Percentiles rank a stretch among this genome's conserved stretches.
phyloP scores from a whole-genome alignment of 1,140 invertebrate species.

The Papilio glaucus region DNA sequence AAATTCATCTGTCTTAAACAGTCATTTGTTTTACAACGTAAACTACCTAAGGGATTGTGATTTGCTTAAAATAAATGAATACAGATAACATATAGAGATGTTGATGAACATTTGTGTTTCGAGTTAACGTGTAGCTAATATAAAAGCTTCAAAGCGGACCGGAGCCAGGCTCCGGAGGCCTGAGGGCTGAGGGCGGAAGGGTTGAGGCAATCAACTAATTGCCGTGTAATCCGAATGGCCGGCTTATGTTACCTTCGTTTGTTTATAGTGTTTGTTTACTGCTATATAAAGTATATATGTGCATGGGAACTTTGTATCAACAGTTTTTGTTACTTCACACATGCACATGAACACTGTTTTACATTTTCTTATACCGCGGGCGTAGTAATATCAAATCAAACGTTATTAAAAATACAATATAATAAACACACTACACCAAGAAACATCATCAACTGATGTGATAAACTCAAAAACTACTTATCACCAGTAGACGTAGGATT shows the following conservation, averaged over 20 bases:
- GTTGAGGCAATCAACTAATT: conserved; percentile 49
- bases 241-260: conserved; percentile 14
- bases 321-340: no score
- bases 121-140: conserved; percentile 4
- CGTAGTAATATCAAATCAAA: no score
- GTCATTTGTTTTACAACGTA: no score
- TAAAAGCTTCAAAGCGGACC: background rate
- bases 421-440: no score
- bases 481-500: no score
- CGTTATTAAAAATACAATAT: no score
- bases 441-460: no score
- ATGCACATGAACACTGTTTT: no score
- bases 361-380: no score
- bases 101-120: background rate
- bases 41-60: background rate
- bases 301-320: no score
- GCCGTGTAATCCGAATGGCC: conserved; percentile 41
- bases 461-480: no score
- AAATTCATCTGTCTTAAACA: no score
- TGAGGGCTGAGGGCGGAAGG: conserved; percentile 36
- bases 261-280: background rate
- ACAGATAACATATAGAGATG: background rate
- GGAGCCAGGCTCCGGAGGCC: background rate
- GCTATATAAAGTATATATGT: background rate
- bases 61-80: background rate